Evolutionary conservation across 2,797 vertebrate species (phyloP), one percentile per base, ranked within the genome.

Genomic region (Oryzias sinensis): DNA sequence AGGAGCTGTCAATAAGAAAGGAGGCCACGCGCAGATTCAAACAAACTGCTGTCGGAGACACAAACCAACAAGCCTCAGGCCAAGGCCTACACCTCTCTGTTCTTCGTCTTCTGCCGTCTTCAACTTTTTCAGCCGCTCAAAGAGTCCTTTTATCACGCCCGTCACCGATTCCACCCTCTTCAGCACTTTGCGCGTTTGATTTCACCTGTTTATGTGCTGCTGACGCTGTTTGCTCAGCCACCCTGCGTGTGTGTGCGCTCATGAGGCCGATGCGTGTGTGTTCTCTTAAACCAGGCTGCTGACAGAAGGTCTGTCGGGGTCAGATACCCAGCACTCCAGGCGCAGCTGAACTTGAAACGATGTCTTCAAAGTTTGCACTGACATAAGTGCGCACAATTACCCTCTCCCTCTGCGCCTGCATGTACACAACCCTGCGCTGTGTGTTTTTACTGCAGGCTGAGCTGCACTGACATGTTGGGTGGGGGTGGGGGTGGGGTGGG

Each of bases 141-240:
- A 88, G 85, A 71, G 4, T 70, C 55, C 81, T 88, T 88, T 89
- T 56, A 89, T 91, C 84, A 86, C 42, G 56, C 63, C 68, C 81
- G 76, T 89, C 88, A 84, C 77, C 54, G 42, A 75, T 83, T 89
- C 79, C 76, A 51, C 70, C 67, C 15, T 86, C 76, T 85, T 90
- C 87, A 91, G 89, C 89, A 83, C 69, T 90, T 87, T 79, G 70
- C 43, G 69, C 76, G 25, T 90, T 80, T 87, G 86, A 87, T 87
- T 87, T 83, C 81, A 87, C 79, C 81, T 88, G 85, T 88, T 87
- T 84, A 82, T 76, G 77, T 70, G 76, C 74, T 69, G 77, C 15
- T 77, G 76, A 80, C 74, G 78, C 70, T 86, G 85, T 89, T 89
- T 89, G 83, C 82, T 87, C 85, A 84, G 84, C 84, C 75, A 18